These are phyloP conservation scores for Aphelenchoides besseyi DNA, from an alignment of 1,140 invertebrate genomes.

Conservation along the genomic window DNA sequence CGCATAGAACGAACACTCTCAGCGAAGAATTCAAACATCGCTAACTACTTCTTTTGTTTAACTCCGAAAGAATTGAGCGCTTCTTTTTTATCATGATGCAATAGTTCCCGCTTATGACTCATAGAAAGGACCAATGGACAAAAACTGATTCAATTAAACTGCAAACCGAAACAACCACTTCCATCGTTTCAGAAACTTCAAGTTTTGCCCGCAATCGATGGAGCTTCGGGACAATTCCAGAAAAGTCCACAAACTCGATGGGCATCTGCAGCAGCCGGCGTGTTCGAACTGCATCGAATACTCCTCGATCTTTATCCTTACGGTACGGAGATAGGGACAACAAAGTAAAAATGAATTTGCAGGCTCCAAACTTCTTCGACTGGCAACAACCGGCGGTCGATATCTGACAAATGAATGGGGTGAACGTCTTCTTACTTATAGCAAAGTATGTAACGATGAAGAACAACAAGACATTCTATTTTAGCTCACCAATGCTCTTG, in stretches of 20 bases:
- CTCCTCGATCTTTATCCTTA: slow-evolving; percentile 15
- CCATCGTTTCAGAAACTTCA: neutral
- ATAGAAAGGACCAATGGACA: no score
- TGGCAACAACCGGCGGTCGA: neutral
- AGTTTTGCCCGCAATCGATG: neutral
- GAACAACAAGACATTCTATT: neutral
- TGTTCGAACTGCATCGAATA: slow-evolving; percentile 17
- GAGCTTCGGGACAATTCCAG: neutral
- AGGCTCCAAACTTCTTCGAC: slow-evolving; percentile 1
- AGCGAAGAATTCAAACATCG: no score
- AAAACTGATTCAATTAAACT: no score
- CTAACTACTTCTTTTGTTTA: no score
- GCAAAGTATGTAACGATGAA: neutral
- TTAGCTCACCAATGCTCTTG: neutral
- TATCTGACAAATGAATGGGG: neutral
- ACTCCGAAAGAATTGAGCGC: no score
- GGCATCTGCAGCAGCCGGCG: neutral
- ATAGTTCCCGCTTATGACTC: no score
- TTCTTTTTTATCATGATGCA: no score
- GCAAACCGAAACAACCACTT: no score
- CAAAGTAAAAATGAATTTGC: no score
- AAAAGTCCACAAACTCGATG: slow-evolving; percentile 1
- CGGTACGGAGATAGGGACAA: no score
- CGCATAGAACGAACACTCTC: no score
- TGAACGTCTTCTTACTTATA: neutral